These are phyloP conservation scores for Bagarius yarrelli DNA, from an alignment of 2,113 vertebrate genomes.

Conservation along the genomic window DNA sequence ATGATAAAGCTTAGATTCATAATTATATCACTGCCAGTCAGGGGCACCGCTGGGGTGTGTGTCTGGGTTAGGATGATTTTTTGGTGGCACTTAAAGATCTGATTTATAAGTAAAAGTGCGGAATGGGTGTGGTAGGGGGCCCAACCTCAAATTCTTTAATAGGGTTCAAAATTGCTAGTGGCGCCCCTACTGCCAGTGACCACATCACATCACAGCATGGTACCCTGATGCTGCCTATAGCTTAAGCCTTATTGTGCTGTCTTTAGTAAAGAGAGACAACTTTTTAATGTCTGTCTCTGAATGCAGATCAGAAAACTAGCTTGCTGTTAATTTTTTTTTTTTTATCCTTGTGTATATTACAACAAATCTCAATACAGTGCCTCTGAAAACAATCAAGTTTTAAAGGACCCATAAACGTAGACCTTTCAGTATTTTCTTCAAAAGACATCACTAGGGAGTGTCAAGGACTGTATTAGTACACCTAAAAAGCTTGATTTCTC, in stretches of 20 bases:
- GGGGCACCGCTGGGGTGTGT: too few species aligned
- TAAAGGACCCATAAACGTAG: slow-evolving; percentile 14
- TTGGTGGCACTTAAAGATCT: too few species aligned
- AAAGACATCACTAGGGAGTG: slow-evolving; percentile 2
- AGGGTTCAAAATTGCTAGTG: too few species aligned
- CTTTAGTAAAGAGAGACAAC: slow-evolving; percentile 13
- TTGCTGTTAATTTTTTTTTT: slow-evolving; percentile 13
- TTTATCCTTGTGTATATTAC: slow-evolving; percentile 18
- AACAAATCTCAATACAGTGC: neutral
- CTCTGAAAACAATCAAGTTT: slow-evolving; percentile 28
- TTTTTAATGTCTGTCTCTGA: neutral
- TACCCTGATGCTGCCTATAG: slow-evolving; percentile 22
- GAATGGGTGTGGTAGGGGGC: neutral
- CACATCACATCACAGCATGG: slow-evolving; percentile 8
- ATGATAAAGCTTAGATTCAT: slow-evolving; percentile 17
- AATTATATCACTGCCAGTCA: slow-evolving; percentile 2
- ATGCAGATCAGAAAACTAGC: slow-evolving; percentile 21
- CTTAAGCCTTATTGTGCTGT: slow-evolving; percentile 35
- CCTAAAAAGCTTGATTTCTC: slow-evolving; percentile 41
- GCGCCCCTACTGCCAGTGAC: neutral
- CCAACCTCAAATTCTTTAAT: too few species aligned
- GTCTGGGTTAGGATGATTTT: too few species aligned
- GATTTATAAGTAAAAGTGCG: too few species aligned
- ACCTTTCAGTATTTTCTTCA: slow-evolving; percentile 39
- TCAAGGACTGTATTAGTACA: slow-evolving; percentile 36